Evolutionary conservation across 2,888 invertebrate genomes (phyloP).

Genomic region (Clunio marinus): DNA sequence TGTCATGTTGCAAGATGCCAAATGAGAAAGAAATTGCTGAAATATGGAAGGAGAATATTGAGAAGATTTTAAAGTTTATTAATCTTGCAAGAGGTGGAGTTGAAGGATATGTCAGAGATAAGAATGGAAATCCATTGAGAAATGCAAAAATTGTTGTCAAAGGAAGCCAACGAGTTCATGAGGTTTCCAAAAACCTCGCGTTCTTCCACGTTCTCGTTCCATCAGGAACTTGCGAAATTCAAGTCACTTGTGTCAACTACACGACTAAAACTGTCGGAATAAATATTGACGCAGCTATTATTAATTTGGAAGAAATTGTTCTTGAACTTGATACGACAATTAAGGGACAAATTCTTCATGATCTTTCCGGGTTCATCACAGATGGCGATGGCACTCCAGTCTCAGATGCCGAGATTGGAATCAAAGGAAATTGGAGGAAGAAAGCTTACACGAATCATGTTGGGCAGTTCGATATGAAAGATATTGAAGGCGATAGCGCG

Average conservation of each 20-base stretch:
- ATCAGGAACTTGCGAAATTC: constrained; percentile 61
- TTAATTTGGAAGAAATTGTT: constrained; percentile 42
- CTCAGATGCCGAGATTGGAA: constrained; percentile 44
- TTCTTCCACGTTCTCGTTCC: constrained; percentile 69
- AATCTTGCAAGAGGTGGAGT: constrained; percentile 64
- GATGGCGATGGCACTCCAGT: constrained; percentile 63
- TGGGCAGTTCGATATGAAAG: constrained; percentile 39
- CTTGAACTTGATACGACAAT: constrained; percentile 39
- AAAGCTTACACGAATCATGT: constrained; percentile 33
- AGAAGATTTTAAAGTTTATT: constrained; percentile 61
- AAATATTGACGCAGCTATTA: constrained; percentile 49
- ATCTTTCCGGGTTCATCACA: constrained; percentile 56
- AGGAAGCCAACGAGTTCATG: constrained; percentile 55
- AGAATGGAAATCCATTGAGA: constrained; percentile 60
- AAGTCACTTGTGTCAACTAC: constrained; percentile 61
- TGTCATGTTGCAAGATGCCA: constrained; percentile 83
- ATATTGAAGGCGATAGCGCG: constrained; percentile 35
- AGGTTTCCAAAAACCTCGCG: constrained; percentile 65
- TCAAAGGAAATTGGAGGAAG: constrained; percentile 37
- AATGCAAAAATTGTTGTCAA: constrained; percentile 67
- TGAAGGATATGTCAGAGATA: constrained; percentile 66
- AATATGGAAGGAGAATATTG: constrained; percentile 67
- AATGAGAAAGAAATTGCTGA: constrained; percentile 59
- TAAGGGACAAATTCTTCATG: background rate
- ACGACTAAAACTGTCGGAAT: constrained; percentile 53